A percentile compares a stretch with the other conserved stretches of the same genome.
These are phyloP conservation scores for Diploptera punctata DNA, from an alignment of 2,888 invertebrate genomes.

Conservation along the genomic window DNA sequence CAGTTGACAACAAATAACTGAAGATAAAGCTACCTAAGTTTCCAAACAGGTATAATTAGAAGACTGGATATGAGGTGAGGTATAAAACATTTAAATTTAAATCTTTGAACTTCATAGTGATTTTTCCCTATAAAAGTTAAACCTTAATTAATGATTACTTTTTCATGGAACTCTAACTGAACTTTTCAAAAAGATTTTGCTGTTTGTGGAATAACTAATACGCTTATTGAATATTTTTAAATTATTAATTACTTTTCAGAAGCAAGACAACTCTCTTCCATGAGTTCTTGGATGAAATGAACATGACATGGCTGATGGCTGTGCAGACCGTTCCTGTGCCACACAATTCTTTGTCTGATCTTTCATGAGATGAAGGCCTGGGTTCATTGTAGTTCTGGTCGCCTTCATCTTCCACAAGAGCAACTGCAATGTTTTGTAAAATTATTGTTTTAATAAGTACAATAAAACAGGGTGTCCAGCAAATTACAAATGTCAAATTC, in stretches of 20 bases:
- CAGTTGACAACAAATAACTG: no score
- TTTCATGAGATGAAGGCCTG: background rate
- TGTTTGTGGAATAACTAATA: background rate
- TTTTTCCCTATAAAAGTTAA: no score
- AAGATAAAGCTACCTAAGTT: no score
- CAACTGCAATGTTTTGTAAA: background rate
- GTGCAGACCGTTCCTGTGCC: slow-evolving; percentile 12
- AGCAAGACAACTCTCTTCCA: slow-evolving; percentile 66
- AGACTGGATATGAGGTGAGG: no score
- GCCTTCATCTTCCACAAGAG: slow-evolving; percentile 3
- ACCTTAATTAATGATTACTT: background rate
- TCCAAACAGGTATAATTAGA: no score
- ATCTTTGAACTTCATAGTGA: no score
- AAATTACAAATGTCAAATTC: no score
- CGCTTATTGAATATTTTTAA: no score
- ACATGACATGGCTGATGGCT: slow-evolving; percentile 6
- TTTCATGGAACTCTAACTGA: background rate
- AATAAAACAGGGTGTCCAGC: no score
- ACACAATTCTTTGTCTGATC: background rate
- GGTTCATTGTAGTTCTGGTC: slow-evolving; percentile 1
- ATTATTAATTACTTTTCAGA: slow-evolving; percentile 63
- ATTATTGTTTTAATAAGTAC: no score
- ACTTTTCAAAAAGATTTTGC: background rate
- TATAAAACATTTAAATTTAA: no score
- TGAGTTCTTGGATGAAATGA: slow-evolving; percentile 61